Percentiles rank a stretch among this genome's conserved stretches.
phyloP scores from a whole-genome alignment of 1,140 invertebrate genomes.

The Drosophila sp. region DNA sequence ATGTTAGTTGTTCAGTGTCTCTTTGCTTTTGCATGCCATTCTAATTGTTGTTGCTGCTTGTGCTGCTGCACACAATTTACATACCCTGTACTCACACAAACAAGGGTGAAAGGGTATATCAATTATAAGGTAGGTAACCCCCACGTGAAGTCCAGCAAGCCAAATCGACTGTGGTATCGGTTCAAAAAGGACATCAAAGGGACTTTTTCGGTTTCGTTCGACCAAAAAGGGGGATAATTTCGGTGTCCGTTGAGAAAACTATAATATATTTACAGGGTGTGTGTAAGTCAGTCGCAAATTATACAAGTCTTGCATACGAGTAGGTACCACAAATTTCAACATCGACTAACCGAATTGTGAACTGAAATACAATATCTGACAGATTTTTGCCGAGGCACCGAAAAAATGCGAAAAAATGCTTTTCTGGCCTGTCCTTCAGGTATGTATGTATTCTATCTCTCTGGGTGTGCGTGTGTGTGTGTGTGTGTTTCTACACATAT shows the following conservation, averaged over 20 bases:
- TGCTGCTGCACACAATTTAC: neutral
- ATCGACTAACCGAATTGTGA: constrained; percentile 1
- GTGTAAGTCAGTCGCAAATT: neutral
- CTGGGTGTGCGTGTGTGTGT: constrained; percentile 1
- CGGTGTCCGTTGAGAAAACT: too few species aligned
- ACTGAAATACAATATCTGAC: constrained; percentile 32
- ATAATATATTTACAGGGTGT: neutral
- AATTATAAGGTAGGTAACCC: neutral
- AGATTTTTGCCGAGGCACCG: constrained; percentile 1
- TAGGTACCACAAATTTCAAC: neutral
- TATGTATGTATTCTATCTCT: neutral
- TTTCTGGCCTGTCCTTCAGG: constrained; percentile 46
- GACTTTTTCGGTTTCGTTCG: too few species aligned
- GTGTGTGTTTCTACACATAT: neutral
- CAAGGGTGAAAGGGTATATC: neutral
- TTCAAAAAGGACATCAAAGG: too few species aligned
- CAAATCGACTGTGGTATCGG: too few species aligned
- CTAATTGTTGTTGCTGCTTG: neutral
- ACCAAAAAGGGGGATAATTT: too few species aligned
- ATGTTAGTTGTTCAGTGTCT: neutral
- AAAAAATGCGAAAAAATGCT: constrained; percentile 20
- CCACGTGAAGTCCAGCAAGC: too few species aligned
- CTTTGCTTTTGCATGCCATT: constrained; percentile 4
- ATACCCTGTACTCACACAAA: neutral
- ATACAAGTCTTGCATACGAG: too few species aligned